phyloP scores from a whole-genome alignment of 1,140 invertebrate genomes.

The Galleria mellonella region DNA sequence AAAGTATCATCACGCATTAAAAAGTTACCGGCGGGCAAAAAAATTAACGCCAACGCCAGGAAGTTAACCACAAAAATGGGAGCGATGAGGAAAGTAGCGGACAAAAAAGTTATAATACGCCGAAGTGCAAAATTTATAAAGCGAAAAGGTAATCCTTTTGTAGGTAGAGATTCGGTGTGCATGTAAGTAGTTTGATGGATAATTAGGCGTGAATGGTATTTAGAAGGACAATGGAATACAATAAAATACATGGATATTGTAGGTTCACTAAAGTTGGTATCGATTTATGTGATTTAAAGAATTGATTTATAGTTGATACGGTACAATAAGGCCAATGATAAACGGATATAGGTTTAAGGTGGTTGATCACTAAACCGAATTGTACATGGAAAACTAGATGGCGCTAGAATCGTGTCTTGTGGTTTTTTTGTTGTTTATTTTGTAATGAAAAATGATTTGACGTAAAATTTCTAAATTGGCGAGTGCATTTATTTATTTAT shows the following conservation, averaged over 20 bases:
- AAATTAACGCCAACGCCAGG: conserved; percentile 7
- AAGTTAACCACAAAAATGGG: conserved; percentile 22
- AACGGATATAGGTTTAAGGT: too few relatives aligned
- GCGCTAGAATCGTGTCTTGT: too few relatives aligned
- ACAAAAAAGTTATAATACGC: conserved; percentile 33
- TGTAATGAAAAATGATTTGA: too few relatives aligned
- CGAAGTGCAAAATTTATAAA: conserved; percentile 48
- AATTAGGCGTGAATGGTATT: neutral
- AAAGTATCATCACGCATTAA: conserved; percentile 6
- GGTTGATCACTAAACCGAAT: too few relatives aligned
- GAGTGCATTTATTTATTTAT: too few relatives aligned
- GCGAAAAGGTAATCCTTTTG: conserved; percentile 45
- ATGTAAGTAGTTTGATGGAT: conserved; percentile 4
- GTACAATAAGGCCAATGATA: too few relatives aligned
- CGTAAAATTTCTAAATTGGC: too few relatives aligned
- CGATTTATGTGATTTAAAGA: too few relatives aligned
- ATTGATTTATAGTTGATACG: too few relatives aligned
- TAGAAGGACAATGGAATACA: neutral
- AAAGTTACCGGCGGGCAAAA: conserved; percentile 7
- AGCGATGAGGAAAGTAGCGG: conserved; percentile 25
- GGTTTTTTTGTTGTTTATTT: too few relatives aligned
- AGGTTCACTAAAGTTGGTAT: too few relatives aligned
- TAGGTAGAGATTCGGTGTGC: conserved; percentile 2
- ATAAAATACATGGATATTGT: neutral
- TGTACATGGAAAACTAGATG: too few relatives aligned